Evolutionary conservation across 1,140 invertebrate genomes (phyloP), one percentile per base, ranked within the genome.

Genomic region (Trissolcus basalis): DNA sequence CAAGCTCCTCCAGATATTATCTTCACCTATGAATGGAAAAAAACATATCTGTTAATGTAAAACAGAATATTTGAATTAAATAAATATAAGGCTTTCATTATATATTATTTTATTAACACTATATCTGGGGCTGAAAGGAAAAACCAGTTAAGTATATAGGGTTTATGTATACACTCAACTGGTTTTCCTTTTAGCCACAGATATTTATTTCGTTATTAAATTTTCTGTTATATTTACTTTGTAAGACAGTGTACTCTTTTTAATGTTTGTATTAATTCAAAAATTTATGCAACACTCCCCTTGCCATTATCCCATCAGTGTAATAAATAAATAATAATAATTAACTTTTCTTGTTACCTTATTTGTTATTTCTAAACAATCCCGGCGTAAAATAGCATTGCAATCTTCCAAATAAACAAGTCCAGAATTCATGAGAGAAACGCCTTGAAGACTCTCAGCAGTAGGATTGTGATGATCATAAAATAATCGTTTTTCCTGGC

Each of bases 1-100:
- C 89, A 90, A 36, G 90, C 90, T 19, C 93, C 93, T 13, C 93
- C 94, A 70, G 90, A 90, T 27, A 94, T 81, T 19, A 94, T 72
- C 53, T 89, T 88, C 8, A 94, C 92, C 79, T 90, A 13, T 51
- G 1, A 27, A 51, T 27, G 9, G 0, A 32, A 47, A 27, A 9
- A 49, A 44, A n/a, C 4, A 44, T 35, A 56, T 14, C 7, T 11
- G n/a, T 43, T 55, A 44, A 41, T 27, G 14, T 41, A 13, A 41
- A 35, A 6, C 33, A 5, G 33, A 35, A n/a, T n/a, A n/a, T n/a
- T n/a, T n/a, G n/a, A n/a, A n/a, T n/a, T n/a, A n/a, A n/a, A n/a
- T n/a, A n/a, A n/a, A n/a, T n/a, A n/a, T n/a, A n/a, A n/a, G n/a
- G n/a, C n/a, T n/a, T n/a, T n/a, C n/a, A n/a, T n/a, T n/a, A n/a